Evolutionary conservation across 2,113 vertebrate genomes (phyloP), one percentile per base, ranked within the genome.

Genomic region (Microtus oregoni): DNA sequence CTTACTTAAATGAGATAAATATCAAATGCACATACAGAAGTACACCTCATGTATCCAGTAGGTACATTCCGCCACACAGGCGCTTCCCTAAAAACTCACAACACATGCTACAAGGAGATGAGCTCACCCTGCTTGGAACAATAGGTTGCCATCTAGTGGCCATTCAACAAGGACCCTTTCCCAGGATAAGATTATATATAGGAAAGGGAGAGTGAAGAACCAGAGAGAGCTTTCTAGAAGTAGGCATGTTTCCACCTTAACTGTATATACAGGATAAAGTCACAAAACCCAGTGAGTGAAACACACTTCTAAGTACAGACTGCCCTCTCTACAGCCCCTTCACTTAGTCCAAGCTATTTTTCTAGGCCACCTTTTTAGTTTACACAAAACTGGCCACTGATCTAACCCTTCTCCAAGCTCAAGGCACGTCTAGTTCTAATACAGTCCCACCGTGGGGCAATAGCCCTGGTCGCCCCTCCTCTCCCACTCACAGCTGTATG

Each of bases 81-180:
- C 30, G 11, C 77, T 47, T 50, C 47, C 2, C 0, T 14, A n/a
- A 26, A 76, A 67, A 8, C 44, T 19, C 47, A 81, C 24, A 41
- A 73, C 30, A 35, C 20, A 75, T 5, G n/a, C 77, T 44, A 58
- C 5, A 38, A 61, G 82, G 28, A 87, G 67, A n/a, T 30, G 82
- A 30, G 28, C 0, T 0, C 32, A 26, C 81, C 55, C 28, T 7
- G 55, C 76, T n/a, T 0, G 11, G 92, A 86, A 55, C 96, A 7
- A 0, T 0, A 68, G 35, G 20, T 3, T 90, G 96, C 96, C 97
- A 94, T 76, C 96, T 97, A 96, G 94, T 94, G 96, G 96, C 65
- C 68, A 63, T 7, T 91, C n/a, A 28, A 7, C 65, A 85, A 50
- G 76, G 30, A 38, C 85, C 3, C 65, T 52, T 26, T 70, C 15